phyloP scores from a whole-genome alignment of 1,140 invertebrate species.

The Formica selysi region DNA sequence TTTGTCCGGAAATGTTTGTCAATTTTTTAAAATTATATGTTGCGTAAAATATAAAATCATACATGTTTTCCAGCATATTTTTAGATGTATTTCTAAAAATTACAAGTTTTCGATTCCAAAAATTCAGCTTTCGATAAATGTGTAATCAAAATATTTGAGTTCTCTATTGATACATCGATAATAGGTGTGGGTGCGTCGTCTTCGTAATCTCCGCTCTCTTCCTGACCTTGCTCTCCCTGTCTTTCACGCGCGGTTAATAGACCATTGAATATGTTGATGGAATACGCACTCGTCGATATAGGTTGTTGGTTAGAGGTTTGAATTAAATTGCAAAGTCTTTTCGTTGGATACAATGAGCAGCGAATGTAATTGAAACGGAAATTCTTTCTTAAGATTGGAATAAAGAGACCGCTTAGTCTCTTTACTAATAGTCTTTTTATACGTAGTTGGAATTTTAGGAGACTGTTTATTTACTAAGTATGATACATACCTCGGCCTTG shows the following conservation, averaged over 20 bases:
- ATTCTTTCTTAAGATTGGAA: conserved; percentile 51
- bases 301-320: conserved; percentile 32
- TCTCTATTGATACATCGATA: conserved; percentile 68
- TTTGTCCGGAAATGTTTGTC: background rate
- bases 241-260: conserved; percentile 68
- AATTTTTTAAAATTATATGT: conserved; percentile 31
- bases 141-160: conserved; percentile 55
- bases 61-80: background rate
- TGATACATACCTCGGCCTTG: no score
- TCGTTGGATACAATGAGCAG: conserved; percentile 61
- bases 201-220: conserved; percentile 53
- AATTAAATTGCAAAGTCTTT: conserved; percentile 74
- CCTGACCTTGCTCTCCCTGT: conserved; percentile 63
- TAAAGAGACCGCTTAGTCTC: conserved; percentile 4
- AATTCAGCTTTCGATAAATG: background rate
- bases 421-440: no score
- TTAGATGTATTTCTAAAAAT: background rate
- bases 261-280: conserved; percentile 78
- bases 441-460: no score
- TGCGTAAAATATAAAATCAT: background rate
- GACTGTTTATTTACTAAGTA: no score
- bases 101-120: background rate
- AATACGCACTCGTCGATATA: conserved; percentile 69
- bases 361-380: conserved; percentile 69
- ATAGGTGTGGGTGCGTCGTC: conserved; percentile 59